Conservation (phyloP, 2,888 invertebrate species). For the Megastigmus dorsalis region DNA sequence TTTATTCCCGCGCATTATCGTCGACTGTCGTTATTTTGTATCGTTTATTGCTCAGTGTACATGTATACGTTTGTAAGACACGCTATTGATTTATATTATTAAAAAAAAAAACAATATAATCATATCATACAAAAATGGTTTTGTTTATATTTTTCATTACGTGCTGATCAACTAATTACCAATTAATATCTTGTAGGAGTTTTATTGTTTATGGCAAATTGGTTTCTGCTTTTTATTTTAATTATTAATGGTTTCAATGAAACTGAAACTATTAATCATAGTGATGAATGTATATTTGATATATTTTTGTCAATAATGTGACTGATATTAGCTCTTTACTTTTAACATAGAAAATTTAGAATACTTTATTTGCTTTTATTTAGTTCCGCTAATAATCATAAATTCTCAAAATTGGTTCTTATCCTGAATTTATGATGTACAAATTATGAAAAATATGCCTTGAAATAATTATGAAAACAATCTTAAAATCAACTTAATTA, state of each 20-base stretch:
- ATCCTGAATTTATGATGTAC: too few relatives aligned
- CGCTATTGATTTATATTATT: constrained; percentile 67
- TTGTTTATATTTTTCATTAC: constrained; percentile 33
- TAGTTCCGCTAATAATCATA: neutral
- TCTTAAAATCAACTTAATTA: too few relatives aligned
- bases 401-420: too few relatives aligned
- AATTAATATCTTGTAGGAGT: neutral
- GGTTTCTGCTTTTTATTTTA: neutral
- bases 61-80: constrained; percentile 67
- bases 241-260: neutral
- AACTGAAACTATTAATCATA: neutral
- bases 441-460: too few relatives aligned
- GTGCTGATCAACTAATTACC: neutral
- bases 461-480: too few relatives aligned
- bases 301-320: too few relatives aligned
- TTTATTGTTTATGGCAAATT: neutral
- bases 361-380: neutral
- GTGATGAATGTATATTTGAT: neutral
- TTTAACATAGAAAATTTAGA: neutral
- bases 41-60: constrained; percentile 63
- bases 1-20: constrained; percentile 42
- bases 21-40: constrained; percentile 62
- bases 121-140: constrained; percentile 44
- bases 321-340: too few relatives aligned
- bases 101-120: constrained; percentile 54